Evolutionary conservation across 2,797 vertebrate species (phyloP).

Genomic region (Florisuga fusca): DNA sequence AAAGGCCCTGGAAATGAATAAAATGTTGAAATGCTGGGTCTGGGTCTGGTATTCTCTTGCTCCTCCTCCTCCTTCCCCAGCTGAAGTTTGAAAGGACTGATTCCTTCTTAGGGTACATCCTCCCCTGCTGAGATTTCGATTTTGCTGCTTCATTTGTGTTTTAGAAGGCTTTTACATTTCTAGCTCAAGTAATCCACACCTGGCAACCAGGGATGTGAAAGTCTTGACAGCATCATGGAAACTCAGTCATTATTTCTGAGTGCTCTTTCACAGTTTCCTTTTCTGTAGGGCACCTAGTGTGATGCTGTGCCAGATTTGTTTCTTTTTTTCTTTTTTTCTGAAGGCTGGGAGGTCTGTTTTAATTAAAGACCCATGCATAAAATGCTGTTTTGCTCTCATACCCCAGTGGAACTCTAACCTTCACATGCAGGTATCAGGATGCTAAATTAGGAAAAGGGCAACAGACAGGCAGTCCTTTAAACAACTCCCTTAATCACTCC

Average conservation of each 20-base stretch:
- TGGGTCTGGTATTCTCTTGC: background rate
- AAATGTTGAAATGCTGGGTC: background rate
- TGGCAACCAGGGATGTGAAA: slow-evolving; percentile 29
- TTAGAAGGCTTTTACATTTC: slow-evolving; percentile 52
- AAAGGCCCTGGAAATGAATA: background rate
- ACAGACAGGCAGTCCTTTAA: background rate
- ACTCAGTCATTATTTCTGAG: slow-evolving; percentile 51
- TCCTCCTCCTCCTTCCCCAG: slow-evolving; percentile 34
- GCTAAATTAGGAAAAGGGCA: slow-evolving; percentile 22
- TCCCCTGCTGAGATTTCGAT: slow-evolving; percentile 20
- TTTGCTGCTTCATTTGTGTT: slow-evolving; percentile 49
- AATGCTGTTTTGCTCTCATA: background rate
- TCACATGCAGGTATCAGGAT: background rate
- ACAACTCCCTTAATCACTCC: background rate
- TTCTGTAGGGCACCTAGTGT: slow-evolving; percentile 3
- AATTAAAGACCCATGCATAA: slow-evolving; percentile 11
- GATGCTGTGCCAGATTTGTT: slow-evolving; percentile 30
- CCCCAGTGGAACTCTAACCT: slow-evolving; percentile 21
- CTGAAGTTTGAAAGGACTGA: background rate
- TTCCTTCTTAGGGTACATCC: background rate
- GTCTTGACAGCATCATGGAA: slow-evolving; percentile 59
- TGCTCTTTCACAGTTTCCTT: background rate
- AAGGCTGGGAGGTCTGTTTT: slow-evolving; percentile 38
- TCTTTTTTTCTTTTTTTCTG: background rate
- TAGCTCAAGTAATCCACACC: slow-evolving; percentile 60